Conservation (phyloP, 2,888 invertebrate species). For the Baronia brevicornis region DNA sequence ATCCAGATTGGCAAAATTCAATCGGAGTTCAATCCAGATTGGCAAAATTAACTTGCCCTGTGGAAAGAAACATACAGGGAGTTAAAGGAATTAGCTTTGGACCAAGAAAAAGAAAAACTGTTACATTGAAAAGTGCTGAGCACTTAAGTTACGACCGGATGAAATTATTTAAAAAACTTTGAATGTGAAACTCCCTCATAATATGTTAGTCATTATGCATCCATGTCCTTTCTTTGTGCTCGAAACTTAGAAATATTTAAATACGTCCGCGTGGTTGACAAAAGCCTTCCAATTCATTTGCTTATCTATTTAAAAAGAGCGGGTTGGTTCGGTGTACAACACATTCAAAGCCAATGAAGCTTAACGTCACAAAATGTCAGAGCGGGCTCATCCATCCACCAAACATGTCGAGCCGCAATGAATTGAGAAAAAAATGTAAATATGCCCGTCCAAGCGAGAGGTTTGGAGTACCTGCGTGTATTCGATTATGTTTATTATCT, state of each 20-base stretch:
- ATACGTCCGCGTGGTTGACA: constrained; percentile 40
- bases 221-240: constrained; percentile 33
- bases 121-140: no score
- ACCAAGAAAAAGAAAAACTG: no score
- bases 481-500: constrained; percentile 16
- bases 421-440: constrained; percentile 58
- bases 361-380: constrained; percentile 67
- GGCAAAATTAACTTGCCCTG: no score
- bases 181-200: not conserved
- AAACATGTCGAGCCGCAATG: constrained; percentile 38
- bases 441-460: constrained; percentile 40
- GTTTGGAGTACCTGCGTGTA: constrained; percentile 14
- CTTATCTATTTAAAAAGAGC: constrained; percentile 70
- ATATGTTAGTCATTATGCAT: constrained; percentile 25
- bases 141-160: no score
- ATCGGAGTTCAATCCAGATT: no score
- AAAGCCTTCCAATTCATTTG: constrained; percentile 72
- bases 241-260: constrained; percentile 36
- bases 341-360: constrained; percentile 70
- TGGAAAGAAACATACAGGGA: no score
- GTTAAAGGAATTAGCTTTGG: no score
- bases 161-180: no score
- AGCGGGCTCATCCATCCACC: constrained; percentile 50
- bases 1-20: no score
- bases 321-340: constrained; percentile 46